phyloP scores from a whole-genome alignment of 37 sponge, comb jelly and placozoan genomes.

The Tethya wilhelma region DNA sequence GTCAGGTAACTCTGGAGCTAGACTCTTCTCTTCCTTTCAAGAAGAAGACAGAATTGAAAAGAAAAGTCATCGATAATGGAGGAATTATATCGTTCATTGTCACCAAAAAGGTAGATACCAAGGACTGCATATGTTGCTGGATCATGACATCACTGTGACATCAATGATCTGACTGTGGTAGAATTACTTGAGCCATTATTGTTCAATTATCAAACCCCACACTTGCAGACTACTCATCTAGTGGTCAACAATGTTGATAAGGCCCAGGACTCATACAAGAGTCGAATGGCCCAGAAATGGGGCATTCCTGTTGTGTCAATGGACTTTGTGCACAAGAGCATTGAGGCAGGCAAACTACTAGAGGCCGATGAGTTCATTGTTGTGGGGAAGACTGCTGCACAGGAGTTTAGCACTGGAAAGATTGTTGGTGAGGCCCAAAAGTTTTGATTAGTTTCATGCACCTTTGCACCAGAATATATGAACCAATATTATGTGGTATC shows the following conservation, averaged over 20 bases:
- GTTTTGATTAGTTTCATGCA: neutral
- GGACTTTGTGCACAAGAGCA: conserved; percentile 73
- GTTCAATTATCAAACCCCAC: neutral
- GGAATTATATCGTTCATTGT: conserved; percentile 93
- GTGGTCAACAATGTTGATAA: conserved; percentile 86
- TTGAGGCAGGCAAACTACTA: conserved; percentile 66
- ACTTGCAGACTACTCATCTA: conserved; percentile 69
- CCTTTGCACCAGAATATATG: neutral
- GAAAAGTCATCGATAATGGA: conserved; percentile 78
- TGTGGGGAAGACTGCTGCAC: conserved; percentile 80
- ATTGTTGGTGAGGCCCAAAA: conserved; percentile 73
- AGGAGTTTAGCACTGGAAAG: conserved; percentile 85
- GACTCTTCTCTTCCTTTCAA: conserved; percentile 80
- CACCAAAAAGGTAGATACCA: conserved; percentile 93
- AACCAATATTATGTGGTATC: too few relatives aligned
- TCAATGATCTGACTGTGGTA: neutral
- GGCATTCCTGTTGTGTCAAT: conserved; percentile 88
- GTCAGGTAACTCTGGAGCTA: conserved; percentile 89
- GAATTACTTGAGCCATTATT: neutral
- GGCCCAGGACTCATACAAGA: conserved; percentile 89
- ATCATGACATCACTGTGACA: neutral
- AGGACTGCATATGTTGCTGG: too few relatives aligned
- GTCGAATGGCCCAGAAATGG: conserved; percentile 86
- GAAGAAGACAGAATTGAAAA: conserved; percentile 73
- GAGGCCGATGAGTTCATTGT: conserved; percentile 81